Base-by-base conservation (phyloP, 1,140 invertebrate genomes). In the Agrilus planipennis region DNA sequence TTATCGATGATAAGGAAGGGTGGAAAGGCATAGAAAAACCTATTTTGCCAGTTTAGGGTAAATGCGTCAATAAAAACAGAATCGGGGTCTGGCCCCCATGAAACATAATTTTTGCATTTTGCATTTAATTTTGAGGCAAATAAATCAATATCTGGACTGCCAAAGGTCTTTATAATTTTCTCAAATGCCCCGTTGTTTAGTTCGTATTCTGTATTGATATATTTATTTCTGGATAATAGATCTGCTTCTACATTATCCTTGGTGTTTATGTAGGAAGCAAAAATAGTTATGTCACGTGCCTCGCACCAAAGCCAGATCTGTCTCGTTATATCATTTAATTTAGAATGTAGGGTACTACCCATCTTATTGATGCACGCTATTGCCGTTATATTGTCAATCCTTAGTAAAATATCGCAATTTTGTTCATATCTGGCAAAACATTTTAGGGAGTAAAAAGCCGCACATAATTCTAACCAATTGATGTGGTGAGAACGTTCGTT, bases 381-480 rank as follows among this genome's bases (percentile, higher is more conserved):
- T 0, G 61, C 61, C 3, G 57, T 62, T 0, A 51, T 62, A 34
- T 65, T 63, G 22, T 66, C 62, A 0, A 57, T 35, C 12, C 61
- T 46, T 16, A 58, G 22, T 30, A 58, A 42, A 27, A 62, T 56
- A 9, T 49, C 12, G 40, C 51, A 56, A 34, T 57, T 48, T 43
- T 20, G n/a, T 34, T 35, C 4, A 12, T 58, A 27, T 4, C 16
- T 34, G 7, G 51, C 57, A 49, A 62, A 64, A 22, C 41, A 51
- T 49, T 63, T 60, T 15, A 64, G 20, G 0, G 44, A 53, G 4
- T 56, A 25, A 44, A 60, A 61, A 2, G 43, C 49, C 1, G 63
- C 57, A 18, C 52, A 23, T 0, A 62, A 20, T 41, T 64, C 59
- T 41, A 63, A 49, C 39, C 52, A 60, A 50, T 65, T 62, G 17